Evolutionary conservation across 2,888 invertebrate genomes (phyloP).

Genomic region (Hirtodrosophila duncani): DNA sequence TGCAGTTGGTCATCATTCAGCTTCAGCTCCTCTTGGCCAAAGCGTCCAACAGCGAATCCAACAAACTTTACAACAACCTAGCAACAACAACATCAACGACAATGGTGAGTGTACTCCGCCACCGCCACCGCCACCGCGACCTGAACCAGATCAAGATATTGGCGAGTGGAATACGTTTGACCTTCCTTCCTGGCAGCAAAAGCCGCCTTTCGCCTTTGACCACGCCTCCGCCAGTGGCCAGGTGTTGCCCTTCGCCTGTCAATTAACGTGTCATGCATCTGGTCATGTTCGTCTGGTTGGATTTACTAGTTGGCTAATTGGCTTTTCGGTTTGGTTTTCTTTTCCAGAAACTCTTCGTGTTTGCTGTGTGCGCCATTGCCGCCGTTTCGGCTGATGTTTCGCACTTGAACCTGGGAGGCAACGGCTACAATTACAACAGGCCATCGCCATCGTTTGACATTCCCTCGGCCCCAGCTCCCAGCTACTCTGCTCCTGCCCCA

Average conservation of each 20-base stretch:
- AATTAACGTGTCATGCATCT: conserved; percentile 30
- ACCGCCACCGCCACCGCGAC: conserved; percentile 1
- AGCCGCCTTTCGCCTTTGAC: too few species aligned
- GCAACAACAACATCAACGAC: conserved; percentile 57
- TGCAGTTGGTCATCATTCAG: conserved; percentile 60
- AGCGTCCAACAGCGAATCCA: conserved; percentile 43
- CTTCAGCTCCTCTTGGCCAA: conserved; percentile 51
- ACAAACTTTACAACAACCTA: conserved; percentile 43
- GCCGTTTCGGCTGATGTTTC: conserved; percentile 61
- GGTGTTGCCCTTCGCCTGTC: conserved; percentile 44
- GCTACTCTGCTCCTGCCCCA: conserved; percentile 29
- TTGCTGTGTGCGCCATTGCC: conserved; percentile 60
- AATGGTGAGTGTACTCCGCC: conserved; percentile 49
- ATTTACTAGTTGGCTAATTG: neutral
- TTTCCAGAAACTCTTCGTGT: conserved; percentile 60
- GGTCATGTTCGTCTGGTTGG: conserved; percentile 14
- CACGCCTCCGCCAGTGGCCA: conserved; percentile 8
- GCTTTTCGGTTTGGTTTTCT: neutral
- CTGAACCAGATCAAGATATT: conserved; percentile 6
- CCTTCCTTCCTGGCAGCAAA: conserved; percentile 27
- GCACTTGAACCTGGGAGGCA: conserved; percentile 57
- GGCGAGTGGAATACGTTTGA: conserved; percentile 2
- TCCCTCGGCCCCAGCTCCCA: conserved; percentile 38
- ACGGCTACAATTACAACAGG: conserved; percentile 51
- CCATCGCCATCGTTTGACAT: conserved; percentile 55